Percentiles rank a stretch among this genome's conserved stretches.
phyloP scores from a whole-genome alignment of 2,797 vertebrate species.

The Carduelis carduelis region DNA sequence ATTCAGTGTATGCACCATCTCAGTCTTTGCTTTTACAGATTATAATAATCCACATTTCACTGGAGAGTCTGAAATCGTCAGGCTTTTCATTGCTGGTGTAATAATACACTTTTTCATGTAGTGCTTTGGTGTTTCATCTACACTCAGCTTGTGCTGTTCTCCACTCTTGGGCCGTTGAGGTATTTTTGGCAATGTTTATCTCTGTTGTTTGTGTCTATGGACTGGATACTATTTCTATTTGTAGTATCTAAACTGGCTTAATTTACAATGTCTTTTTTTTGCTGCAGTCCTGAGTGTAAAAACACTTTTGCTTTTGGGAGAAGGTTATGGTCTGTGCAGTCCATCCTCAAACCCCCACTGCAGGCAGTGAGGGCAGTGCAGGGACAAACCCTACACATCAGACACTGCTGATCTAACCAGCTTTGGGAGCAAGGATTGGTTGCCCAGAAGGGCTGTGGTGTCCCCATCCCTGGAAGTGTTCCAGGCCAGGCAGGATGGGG shows the following conservation, averaged over 20 bases:
- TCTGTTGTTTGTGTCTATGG: neutral
- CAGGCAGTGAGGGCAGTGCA: neutral
- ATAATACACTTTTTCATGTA: neutral
- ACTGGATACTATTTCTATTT: neutral
- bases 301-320: neutral
- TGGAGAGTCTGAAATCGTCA: neutral
- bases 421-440: neutral
- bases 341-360: neutral
- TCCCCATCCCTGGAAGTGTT: neutral
- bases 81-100: neutral
- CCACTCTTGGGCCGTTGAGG: neutral
- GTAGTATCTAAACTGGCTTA: neutral
- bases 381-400: neutral
- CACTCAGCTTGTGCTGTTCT: neutral
- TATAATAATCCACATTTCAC: neutral
- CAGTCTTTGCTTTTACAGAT: neutral
- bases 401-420: neutral
- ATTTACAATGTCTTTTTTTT: neutral
- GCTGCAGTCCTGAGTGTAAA: neutral
- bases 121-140: neutral
- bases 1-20: neutral
- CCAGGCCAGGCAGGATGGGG: neutral
- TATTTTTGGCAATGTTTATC: neutral
- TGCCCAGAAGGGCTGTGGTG: neutral
- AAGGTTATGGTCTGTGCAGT: neutral